These are phyloP conservation scores for Darevskia nairensis DNA, from an alignment of 2,797 vertebrate genomes.

Conservation along the genomic window DNA sequence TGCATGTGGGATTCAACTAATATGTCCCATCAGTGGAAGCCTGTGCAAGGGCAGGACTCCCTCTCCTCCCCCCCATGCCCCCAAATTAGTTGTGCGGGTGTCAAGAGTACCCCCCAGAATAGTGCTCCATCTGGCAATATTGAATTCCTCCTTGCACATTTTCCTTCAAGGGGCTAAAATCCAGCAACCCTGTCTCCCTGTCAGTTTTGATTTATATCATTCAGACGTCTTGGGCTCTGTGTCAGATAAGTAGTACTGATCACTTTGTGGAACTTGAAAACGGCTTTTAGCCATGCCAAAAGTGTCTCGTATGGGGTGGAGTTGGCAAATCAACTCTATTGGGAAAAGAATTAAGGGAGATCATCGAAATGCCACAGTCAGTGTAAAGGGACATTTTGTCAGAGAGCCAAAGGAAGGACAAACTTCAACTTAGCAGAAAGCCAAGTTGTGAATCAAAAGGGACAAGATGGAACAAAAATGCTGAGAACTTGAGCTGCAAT, in stretches of 20 bases:
- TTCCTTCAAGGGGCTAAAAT: not conserved
- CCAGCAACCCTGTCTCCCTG: not conserved
- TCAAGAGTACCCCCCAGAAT: too few relatives aligned
- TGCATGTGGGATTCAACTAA: too few relatives aligned
- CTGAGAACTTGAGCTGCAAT: not conserved
- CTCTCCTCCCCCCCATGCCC: not conserved
- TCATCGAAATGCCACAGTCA: not conserved
- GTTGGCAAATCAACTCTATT: not conserved
- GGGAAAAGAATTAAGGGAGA: not conserved
- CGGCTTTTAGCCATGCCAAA: constrained; percentile 5
- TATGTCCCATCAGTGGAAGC: too few relatives aligned
- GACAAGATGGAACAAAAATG: constrained; percentile 1
- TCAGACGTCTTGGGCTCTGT: not conserved
- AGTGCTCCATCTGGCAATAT: too few relatives aligned
- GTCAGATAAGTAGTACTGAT: constrained; percentile 5
- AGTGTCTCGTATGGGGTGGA: not conserved
- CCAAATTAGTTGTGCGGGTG: not conserved
- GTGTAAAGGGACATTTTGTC: not conserved
- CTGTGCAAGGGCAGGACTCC: too few relatives aligned
- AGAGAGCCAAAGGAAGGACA: not conserved
- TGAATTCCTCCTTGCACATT: not conserved
- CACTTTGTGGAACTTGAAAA: not conserved
- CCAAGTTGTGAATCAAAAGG: constrained; percentile 4
- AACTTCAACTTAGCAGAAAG: constrained; percentile 7
- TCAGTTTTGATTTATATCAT: constrained; percentile 24